phyloP scores from a whole-genome alignment of 30 jellyfish, hydroid and myxozoan species.

The Aurelia coerulea region DNA sequence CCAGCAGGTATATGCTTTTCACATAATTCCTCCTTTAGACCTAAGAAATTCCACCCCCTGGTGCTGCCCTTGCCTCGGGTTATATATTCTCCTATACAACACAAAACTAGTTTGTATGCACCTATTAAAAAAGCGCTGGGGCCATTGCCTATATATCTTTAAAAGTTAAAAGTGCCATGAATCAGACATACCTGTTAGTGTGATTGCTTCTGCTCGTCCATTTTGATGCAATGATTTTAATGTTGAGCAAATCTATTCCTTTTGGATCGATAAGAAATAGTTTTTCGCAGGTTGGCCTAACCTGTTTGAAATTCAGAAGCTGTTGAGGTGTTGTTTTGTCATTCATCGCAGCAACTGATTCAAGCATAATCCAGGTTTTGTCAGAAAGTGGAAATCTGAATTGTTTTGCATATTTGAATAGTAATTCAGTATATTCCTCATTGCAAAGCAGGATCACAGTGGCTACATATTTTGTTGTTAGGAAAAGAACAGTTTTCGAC shows the following conservation, averaged over 20 bases:
- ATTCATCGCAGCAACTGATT: neutral
- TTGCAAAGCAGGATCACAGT: conserved; percentile 12
- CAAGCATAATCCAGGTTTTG: conserved; percentile 19
- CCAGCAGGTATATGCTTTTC: no score
- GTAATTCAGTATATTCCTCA: neutral
- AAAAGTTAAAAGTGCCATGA: no score
- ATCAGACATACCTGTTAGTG: no score
- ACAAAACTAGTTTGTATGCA: no score
- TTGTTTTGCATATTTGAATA: neutral
- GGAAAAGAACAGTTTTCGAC: neutral
- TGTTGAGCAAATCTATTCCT: neutral
- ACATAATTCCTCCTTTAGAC: no score
- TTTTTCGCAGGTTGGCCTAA: neutral
- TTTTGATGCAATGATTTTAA: neutral
- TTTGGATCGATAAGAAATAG: neutral
- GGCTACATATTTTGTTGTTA: neutral
- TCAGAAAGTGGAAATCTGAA: neutral
- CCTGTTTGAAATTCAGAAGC: neutral
- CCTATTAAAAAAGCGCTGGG: no score
- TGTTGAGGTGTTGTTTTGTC: neutral
- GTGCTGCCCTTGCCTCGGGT: no score
- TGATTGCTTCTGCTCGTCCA: no score
- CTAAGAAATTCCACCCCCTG: no score
- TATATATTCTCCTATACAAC: no score
- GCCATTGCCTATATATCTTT: no score